Percentiles rank a stretch among this genome's conserved stretches.
Conservation (phyloP, 2,797 vertebrate species). For the Phoeniculus purpureus region DNA sequence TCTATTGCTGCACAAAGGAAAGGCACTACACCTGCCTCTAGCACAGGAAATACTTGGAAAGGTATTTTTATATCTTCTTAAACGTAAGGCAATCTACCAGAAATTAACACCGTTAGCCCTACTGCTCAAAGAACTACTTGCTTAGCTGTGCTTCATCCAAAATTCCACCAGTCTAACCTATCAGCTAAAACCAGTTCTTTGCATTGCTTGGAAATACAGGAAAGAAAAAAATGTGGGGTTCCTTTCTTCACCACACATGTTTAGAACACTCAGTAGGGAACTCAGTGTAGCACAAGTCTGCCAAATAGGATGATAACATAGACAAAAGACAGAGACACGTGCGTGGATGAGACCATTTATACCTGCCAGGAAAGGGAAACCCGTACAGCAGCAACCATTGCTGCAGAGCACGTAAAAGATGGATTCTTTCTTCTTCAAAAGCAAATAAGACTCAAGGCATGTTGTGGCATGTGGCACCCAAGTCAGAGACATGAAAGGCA, state of each 20-base stretch:
- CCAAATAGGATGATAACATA: neutral
- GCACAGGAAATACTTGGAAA: neutral
- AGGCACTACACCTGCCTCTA: neutral
- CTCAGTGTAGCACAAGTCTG: neutral
- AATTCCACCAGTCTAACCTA: neutral
- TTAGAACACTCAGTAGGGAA: neutral
- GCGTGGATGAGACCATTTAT: neutral
- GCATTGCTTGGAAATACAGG: neutral
- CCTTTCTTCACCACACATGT: neutral
- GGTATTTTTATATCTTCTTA: neutral
- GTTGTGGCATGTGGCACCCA: conserved; percentile 18
- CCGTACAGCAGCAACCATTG: neutral
- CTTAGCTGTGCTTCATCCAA: neutral
- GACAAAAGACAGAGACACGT: neutral
- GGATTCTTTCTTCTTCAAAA: conserved; percentile 46
- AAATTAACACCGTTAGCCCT: neutral
- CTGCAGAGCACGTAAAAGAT: conserved; percentile 17
- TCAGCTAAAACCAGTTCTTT: neutral
- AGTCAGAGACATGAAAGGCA: conserved; percentile 30
- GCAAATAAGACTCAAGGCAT: conserved; percentile 36
- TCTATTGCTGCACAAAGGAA: neutral
- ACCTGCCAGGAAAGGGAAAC: neutral
- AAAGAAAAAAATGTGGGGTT: neutral
- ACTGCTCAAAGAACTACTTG: neutral
- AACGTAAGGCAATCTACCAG: neutral